These are phyloP conservation scores for Alces alces DNA, from an alignment of 2,113 vertebrate genomes.

Conservation along the genomic window DNA sequence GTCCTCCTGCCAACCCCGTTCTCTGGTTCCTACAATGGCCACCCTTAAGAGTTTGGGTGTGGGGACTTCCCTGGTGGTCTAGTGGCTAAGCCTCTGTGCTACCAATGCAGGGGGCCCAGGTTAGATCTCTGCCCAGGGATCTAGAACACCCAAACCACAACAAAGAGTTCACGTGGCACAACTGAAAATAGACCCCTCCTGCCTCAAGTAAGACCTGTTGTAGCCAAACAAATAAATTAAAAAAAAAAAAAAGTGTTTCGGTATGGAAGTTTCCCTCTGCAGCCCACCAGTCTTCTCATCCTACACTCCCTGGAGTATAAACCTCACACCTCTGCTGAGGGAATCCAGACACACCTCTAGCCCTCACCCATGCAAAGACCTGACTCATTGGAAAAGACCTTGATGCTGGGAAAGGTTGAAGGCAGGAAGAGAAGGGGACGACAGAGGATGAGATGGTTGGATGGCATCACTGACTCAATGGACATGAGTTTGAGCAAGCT, in stretches of 20 bases:
- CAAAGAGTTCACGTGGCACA: background rate
- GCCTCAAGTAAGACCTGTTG: background rate
- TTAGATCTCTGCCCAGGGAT: background rate
- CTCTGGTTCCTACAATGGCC: background rate
- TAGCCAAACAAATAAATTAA: background rate
- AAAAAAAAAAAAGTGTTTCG: background rate
- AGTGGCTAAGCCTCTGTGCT: background rate
- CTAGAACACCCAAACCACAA: background rate
- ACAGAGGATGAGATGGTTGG: background rate
- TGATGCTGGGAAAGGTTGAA: background rate
- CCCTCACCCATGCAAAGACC: background rate
- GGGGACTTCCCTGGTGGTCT: background rate
- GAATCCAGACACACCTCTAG: background rate
- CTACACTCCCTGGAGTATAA: background rate
- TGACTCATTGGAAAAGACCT: background rate
- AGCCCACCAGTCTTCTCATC: background rate
- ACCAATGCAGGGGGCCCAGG: background rate
- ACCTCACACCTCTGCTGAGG: background rate
- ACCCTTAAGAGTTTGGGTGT: background rate
- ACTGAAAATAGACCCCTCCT: background rate
- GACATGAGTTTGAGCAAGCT: background rate
- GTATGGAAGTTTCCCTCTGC: background rate
- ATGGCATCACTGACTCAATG: background rate
- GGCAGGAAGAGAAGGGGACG: background rate
- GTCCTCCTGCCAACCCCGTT: background rate